Evolutionary conservation across 2,888 invertebrate species (phyloP).

Genomic region (Cantharis rufa): DNA sequence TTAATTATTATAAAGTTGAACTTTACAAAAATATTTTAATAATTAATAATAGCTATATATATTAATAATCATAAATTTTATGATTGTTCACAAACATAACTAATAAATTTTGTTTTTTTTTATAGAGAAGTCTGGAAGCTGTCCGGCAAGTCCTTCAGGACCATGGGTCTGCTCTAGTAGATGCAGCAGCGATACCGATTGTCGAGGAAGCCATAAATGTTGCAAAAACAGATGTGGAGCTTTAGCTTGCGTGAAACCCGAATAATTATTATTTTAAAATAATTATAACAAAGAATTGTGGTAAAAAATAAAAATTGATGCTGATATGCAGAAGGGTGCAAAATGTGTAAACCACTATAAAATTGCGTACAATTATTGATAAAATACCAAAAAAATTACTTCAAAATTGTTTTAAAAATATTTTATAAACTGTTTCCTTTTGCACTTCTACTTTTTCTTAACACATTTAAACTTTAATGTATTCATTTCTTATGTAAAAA

Average conservation of each 20-base stretch:
- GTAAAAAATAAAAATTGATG: not conserved
- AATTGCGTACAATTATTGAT: no score
- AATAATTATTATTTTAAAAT: slow-evolving; percentile 6
- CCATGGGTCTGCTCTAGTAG: slow-evolving; percentile 55
- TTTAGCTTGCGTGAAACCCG: slow-evolving; percentile 50
- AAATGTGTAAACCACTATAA: no score
- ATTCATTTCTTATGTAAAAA: no score
- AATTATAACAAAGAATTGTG: not conserved
- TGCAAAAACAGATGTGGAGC: slow-evolving; percentile 56
- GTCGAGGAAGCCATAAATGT: slow-evolving; percentile 50
- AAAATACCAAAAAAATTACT: no score
- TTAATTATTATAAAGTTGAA: not conserved
- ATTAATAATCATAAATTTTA: not conserved
- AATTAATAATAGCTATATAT: not conserved
- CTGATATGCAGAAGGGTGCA: not conserved
- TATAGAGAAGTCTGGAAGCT: slow-evolving; percentile 51
- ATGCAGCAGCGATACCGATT: slow-evolving; percentile 51
- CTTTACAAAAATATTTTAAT: not conserved
- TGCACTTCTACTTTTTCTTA: no score
- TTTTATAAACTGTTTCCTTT: no score
- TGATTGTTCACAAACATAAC: not conserved
- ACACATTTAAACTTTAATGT: no score
- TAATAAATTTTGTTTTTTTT: slow-evolving; percentile 12
- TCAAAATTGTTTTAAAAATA: no score
- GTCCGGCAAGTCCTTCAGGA: slow-evolving; percentile 49